Percentiles rank a stretch among this genome's conserved stretches.
These are phyloP conservation scores for Saccostrea cuccullata DNA, from an alignment of 1,140 invertebrate species.

Conservation along the genomic window DNA sequence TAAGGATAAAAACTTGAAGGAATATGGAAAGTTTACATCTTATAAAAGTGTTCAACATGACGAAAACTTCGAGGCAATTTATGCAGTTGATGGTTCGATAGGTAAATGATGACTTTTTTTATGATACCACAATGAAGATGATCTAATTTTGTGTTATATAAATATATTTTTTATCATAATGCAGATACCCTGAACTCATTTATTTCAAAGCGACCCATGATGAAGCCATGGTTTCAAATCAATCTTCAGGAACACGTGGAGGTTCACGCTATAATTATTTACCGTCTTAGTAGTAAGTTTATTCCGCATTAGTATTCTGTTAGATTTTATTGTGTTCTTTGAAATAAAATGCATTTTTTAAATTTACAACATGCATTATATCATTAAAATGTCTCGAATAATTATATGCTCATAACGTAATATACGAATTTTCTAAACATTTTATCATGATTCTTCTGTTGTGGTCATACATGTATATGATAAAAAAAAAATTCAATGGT, in stretches of 20 bases:
- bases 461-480: too few relatives aligned
- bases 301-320: too few relatives aligned
- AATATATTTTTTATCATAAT: too few relatives aligned
- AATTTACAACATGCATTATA: too few relatives aligned
- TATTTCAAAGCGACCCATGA: slow-evolving; percentile 1
- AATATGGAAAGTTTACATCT: slow-evolving; percentile 30
- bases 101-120: background rate
- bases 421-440: too few relatives aligned
- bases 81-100: slow-evolving; percentile 45
- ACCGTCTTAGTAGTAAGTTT: slow-evolving; percentile 38
- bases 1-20: slow-evolving; percentile 19
- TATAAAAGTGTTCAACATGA: background rate
- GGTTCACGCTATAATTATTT: slow-evolving; percentile 48
- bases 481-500: too few relatives aligned
- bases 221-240: slow-evolving; percentile 51
- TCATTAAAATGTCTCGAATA: too few relatives aligned
- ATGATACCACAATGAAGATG: too few relatives aligned
- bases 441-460: too few relatives aligned
- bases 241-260: slow-evolving; percentile 52
- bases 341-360: too few relatives aligned
- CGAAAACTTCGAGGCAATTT: background rate
- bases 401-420: too few relatives aligned
- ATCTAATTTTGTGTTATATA: background rate
- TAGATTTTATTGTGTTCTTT: too few relatives aligned
- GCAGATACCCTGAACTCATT: background rate